Evolutionary conservation across 2,888 invertebrate species (phyloP).

Genomic region (Adelphocoris suturalis): DNA sequence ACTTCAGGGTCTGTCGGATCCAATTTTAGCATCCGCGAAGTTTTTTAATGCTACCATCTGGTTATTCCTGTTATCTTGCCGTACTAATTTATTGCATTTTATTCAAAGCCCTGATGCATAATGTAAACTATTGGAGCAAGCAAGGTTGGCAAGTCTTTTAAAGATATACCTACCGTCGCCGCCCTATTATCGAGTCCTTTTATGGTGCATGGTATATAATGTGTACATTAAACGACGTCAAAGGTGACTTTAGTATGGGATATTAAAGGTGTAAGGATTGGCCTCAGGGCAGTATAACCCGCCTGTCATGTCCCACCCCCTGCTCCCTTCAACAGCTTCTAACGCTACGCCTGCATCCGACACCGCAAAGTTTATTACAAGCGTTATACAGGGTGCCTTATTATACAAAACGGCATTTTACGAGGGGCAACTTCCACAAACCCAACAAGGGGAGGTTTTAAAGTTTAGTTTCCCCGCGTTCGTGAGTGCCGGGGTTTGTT

Average conservation of each 20-base stretch:
- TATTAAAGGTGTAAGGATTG: slow-evolving; percentile 72
- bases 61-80: no score
- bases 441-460: slow-evolving; percentile 30
- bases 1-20: no score
- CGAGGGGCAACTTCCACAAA: slow-evolving; percentile 53
- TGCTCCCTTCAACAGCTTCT: slow-evolving; percentile 3
- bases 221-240: slow-evolving; percentile 69
- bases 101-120: background rate
- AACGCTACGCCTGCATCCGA: slow-evolving; percentile 67
- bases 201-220: slow-evolving; percentile 66
- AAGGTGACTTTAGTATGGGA: slow-evolving; percentile 69
- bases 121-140: background rate
- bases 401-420: slow-evolving; percentile 71
- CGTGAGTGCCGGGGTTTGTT: background rate
- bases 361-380: slow-evolving; percentile 70
- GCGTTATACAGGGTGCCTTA: slow-evolving; percentile 45
- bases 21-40: no score
- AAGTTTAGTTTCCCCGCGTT: slow-evolving; percentile 31
- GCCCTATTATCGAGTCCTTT: slow-evolving; percentile 58
- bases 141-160: slow-evolving; percentile 34
- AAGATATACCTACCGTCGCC: slow-evolving; percentile 26
- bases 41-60: no score
- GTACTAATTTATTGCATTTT: no score
- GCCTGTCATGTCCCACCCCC: slow-evolving; percentile 56
- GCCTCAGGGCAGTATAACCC: slow-evolving; percentile 71